phyloP scores from a whole-genome alignment of 2,888 invertebrate genomes.

The Actias luna region DNA sequence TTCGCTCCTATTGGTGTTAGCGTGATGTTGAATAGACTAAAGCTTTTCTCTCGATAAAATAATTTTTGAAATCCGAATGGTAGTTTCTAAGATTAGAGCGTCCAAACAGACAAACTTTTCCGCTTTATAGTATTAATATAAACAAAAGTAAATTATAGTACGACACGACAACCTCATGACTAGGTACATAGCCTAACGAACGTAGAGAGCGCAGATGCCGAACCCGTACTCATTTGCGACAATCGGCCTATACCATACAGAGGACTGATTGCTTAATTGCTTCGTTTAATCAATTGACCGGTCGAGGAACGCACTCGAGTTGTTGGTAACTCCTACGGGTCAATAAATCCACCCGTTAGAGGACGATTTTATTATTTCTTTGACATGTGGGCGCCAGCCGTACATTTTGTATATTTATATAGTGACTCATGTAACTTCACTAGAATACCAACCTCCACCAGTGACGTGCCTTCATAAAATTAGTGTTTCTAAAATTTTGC shows the following conservation, averaged over 20 bases:
- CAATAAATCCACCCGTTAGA: constrained; percentile 70
- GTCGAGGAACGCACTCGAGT: constrained; percentile 65
- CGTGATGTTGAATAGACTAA: too few relatives aligned
- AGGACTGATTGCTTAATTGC: constrained; percentile 80
- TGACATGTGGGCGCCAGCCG: constrained; percentile 16
- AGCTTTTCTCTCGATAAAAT: too few relatives aligned
- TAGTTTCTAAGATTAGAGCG: too few relatives aligned
- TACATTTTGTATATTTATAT: constrained; percentile 14
- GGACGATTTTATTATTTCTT: constrained; percentile 59
- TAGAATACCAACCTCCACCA: background rate
- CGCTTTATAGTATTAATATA: background rate
- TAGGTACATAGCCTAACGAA: constrained; percentile 22
- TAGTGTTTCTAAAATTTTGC: background rate
- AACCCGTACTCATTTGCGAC: constrained; percentile 76
- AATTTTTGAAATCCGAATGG: too few relatives aligned
- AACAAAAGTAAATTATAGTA: background rate
- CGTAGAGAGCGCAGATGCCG: constrained; percentile 50
- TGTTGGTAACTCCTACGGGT: constrained; percentile 59
- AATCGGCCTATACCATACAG: constrained; percentile 63
- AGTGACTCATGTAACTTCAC: constrained; percentile 12
- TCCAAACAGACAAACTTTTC: too few relatives aligned
- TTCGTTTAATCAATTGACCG: constrained; percentile 81
- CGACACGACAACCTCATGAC: constrained; percentile 4
- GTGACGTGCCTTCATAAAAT: background rate
- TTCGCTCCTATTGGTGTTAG: too few relatives aligned